phyloP scores from a whole-genome alignment of 2,113 vertebrate species.

The Melanerpes formicivorus region DNA sequence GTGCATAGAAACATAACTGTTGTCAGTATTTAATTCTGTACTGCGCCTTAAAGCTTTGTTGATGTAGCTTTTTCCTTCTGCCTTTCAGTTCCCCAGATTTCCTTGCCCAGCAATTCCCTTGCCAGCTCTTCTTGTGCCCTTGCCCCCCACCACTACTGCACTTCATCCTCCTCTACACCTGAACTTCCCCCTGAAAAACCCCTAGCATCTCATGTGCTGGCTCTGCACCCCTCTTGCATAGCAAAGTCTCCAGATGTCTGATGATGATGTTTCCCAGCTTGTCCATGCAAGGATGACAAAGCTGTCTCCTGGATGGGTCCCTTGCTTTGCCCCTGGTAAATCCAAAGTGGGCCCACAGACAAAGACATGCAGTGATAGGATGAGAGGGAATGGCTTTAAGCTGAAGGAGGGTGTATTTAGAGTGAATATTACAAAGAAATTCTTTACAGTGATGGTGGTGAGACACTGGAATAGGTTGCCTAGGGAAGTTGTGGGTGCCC shows the following conservation, averaged over 20 bases:
- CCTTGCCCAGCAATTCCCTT: neutral
- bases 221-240: neutral
- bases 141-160: neutral
- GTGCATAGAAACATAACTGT: neutral
- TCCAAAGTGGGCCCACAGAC: accelerated
- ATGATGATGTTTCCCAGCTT: neutral
- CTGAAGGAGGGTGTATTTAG: too few relatives aligned
- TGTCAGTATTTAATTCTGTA: slow-evolving; percentile 44
- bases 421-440: too few relatives aligned
- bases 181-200: neutral
- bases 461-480: too few relatives aligned
- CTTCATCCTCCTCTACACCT: neutral
- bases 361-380: too few relatives aligned
- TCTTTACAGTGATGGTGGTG: too few relatives aligned
- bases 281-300: neutral
- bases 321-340: neutral
- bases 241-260: neutral
- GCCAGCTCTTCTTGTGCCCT: neutral
- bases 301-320: neutral
- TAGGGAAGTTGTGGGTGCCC: too few relatives aligned
- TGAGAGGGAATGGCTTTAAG: too few relatives aligned
- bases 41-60: neutral
- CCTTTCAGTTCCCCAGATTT: neutral
- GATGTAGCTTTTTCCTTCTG: neutral
- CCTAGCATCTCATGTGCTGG: neutral